Evolutionary conservation across 2,888 invertebrate species (phyloP), one percentile per base, ranked within the genome.

Genomic region (Lysandra bellargus): DNA sequence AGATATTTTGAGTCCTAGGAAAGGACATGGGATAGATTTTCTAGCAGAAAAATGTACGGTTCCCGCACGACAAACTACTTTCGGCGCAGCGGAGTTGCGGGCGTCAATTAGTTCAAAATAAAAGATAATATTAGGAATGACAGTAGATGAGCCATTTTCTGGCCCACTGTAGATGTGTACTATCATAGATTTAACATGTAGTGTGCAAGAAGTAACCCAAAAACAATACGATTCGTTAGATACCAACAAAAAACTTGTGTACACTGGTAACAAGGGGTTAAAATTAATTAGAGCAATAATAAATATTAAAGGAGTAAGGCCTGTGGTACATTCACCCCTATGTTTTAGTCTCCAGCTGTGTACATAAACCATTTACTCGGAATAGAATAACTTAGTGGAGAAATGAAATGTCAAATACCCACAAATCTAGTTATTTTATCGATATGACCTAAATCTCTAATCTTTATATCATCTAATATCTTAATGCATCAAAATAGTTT

Each of bases 341-440:
- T 69, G 17, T 57, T 57, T 30, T 12, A 69, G 33, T 69, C 14
- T 69, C 69, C 69, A 69, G 37, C 33, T 69, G 17, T 33, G 69
- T 37, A 69, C 69, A 69, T 69, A 17, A 14, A 69, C 1, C 69
- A 37, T 69, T 23, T 30, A 23, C 17, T n/a, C 61, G 6, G 23
- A 61, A 61, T 23, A 23, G 30, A 23, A 69, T 69, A 69, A 12
- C 30, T 69, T 12, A 2, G 4, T 30, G 33, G 49, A 30, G 30
- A 69, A 69, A 69, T 69, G 23, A 69, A 69, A 69, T 69, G 64
- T 69, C 64, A 69, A 69, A 69, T 69, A 69, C 12, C 30, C 30
- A 69, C 64, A 69, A 69, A 69, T 69, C 30, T 69, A 69, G 64
- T 12, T 4, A 33, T 69, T 69, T 69, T 69, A 37, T 69, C 69